Evolutionary conservation across 2,113 vertebrate species (phyloP), one percentile per base, ranked within the genome.

Genomic region (Rhinogobius similis): DNA sequence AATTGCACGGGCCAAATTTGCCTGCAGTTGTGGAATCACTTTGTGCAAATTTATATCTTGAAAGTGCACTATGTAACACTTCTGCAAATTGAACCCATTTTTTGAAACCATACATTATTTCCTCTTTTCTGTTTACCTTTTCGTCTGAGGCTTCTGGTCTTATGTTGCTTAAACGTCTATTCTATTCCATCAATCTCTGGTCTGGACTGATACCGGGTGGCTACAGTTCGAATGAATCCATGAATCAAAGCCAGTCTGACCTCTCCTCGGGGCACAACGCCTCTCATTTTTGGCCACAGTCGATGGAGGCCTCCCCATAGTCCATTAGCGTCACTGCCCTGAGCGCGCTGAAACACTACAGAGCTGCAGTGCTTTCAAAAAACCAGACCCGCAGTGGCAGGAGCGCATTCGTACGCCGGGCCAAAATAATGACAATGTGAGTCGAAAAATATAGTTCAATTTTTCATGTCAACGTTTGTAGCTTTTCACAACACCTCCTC

Each of bases 261-360:
- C 78, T 86, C 71, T 86, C 80, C 79, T 84, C 48, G 0, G 76
- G 81, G 73, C 78, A 43, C 38, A 9, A 23, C 32, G 53, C 62
- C 58, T 21, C 12, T 16, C 63, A 67, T 74, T 72, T 70, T 62
- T 46, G 36, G 59, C 56, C 20, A 7, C 5, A 16, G 72, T 89
- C 79, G 53, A 87, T 88, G 66, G 68, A 59, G 62, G 76, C 70
- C 77, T 75, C 72, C 67, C 74, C 78, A 66, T 72, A 76, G 78
- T 72, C 78, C 88, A 90, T 90, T 86, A 89, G 68, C 59, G 41
- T 21, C 66, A 9, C 69, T 11, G 39, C 68, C 78, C 80, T 56
- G 32, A 72, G 76, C 73, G 32, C 32, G 32, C 32, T 36, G 32
- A 36, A 36, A 36, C 32, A 36, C 32, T 8, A 36, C 32, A 36